Conservation (phyloP, 2,888 invertebrate genomes). For the Pterostichus niger region DNA sequence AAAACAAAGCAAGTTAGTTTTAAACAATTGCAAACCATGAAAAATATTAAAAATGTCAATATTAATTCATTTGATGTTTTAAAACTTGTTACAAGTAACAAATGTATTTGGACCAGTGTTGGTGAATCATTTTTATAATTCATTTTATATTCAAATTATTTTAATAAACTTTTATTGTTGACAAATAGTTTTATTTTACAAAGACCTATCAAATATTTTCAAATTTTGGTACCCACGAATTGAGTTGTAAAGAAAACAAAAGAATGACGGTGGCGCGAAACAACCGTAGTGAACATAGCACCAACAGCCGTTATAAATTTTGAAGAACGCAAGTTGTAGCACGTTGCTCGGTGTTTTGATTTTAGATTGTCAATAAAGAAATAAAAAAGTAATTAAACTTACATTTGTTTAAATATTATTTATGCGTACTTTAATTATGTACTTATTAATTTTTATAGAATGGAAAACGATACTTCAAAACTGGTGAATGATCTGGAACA, state of each 20-base stretch:
- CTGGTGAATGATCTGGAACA: constrained; percentile 45
- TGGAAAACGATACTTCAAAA: constrained; percentile 36
- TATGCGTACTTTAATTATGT: background rate
- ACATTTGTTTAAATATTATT: background rate
- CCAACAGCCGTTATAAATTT: background rate
- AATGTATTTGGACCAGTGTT: constrained; percentile 73
- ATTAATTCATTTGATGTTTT: constrained; percentile 68
- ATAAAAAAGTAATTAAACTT: constrained; percentile 2
- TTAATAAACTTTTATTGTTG: constrained; percentile 17
- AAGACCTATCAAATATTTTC: background rate
- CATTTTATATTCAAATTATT: constrained; percentile 35
- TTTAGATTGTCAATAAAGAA: constrained; percentile 21
- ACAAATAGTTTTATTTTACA: background rate
- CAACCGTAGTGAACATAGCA: background rate
- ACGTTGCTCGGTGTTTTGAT: constrained; percentile 22
- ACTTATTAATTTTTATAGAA: constrained; percentile 10
- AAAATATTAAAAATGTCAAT: constrained; percentile 35
- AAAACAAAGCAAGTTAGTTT: constrained; percentile 4
- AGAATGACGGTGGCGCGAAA: constrained; percentile 23
- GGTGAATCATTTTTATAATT: constrained; percentile 71
- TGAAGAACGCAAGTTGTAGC: constrained; percentile 14
- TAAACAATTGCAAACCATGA: constrained; percentile 43
- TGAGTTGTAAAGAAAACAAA: background rate
- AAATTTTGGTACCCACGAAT: background rate
- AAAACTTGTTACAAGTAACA: constrained; percentile 70